These are phyloP conservation scores for Heteromormyrus szaboi DNA, from an alignment of 2,797 vertebrate species.

Conservation along the genomic window DNA sequence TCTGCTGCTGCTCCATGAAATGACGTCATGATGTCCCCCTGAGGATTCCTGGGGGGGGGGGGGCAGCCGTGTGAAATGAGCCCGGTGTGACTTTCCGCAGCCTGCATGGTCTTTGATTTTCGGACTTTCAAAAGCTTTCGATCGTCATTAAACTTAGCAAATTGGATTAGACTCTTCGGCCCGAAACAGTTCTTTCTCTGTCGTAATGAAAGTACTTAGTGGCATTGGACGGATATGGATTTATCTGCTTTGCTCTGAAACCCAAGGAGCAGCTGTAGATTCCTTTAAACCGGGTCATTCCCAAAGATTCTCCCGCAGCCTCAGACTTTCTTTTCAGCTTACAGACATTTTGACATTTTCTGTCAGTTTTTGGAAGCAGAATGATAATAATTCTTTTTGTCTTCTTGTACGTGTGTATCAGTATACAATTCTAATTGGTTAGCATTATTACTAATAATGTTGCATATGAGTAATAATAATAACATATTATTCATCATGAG, in stretches of 20 bases:
- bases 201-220: constrained; percentile 4
- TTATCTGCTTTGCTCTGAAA: background rate
- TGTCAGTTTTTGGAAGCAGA: background rate
- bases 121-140: background rate
- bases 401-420: background rate
- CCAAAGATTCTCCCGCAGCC: background rate
- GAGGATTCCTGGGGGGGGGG: background rate
- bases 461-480: background rate
- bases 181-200: background rate
- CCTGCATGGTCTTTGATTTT: background rate
- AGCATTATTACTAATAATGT: background rate
- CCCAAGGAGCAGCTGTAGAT: background rate
- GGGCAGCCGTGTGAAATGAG: background rate
- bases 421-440: background rate
- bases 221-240: background rate
- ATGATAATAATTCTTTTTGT: background rate
- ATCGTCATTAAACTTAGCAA: background rate
- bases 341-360: background rate
- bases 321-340: background rate
- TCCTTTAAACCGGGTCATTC: background rate
- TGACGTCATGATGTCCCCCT: background rate
- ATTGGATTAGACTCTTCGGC: background rate
- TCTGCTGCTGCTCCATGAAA: background rate
- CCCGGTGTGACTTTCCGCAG: background rate
- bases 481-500: background rate